These are phyloP conservation scores for Drosophila anomelani DNA, from an alignment of 2,888 invertebrate genomes.

Conservation along the genomic window DNA sequence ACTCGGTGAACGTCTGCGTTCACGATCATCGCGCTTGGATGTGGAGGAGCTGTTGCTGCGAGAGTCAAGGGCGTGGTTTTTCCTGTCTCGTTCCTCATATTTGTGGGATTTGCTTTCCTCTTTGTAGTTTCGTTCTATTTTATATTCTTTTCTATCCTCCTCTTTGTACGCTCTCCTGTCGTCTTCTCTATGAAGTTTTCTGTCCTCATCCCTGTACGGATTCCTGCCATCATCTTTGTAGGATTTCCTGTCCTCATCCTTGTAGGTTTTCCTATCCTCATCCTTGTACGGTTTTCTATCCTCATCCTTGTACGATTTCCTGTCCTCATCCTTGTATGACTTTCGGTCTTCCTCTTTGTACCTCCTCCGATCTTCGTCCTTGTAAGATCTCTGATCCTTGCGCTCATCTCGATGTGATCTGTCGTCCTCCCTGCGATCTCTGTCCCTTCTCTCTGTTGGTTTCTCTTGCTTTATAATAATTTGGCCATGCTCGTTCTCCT, in stretches of 20 bases:
- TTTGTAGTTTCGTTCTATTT: slow-evolving; percentile 17
- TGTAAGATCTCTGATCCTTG: slow-evolving; percentile 10
- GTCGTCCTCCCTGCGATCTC: slow-evolving; percentile 34
- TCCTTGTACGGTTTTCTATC: slow-evolving; percentile 9
- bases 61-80: slow-evolving; percentile 30
- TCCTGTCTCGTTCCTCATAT: slow-evolving; percentile 30
- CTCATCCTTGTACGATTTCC: slow-evolving; percentile 29
- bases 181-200: slow-evolving; percentile 13
- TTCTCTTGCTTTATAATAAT: slow-evolving; percentile 66
- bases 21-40: slow-evolving; percentile 23
- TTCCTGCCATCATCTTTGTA: slow-evolving; percentile 32
- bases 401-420: slow-evolving; percentile 25
- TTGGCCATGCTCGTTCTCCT: slow-evolving; percentile 81
- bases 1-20: slow-evolving; percentile 33
- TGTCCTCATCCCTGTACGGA: slow-evolving; percentile 17
- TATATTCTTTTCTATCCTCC: slow-evolving; percentile 19
- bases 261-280: slow-evolving; percentile 14
- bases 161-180: slow-evolving; percentile 12
- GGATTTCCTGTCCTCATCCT: slow-evolving; percentile 2
- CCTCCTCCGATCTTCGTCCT: slow-evolving; percentile 18
- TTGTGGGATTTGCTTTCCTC: slow-evolving; percentile 25
- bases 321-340: slow-evolving; percentile 45
- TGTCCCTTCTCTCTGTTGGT: slow-evolving; percentile 36
- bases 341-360: slow-evolving; percentile 17
- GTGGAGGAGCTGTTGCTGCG: slow-evolving; percentile 46